Base-by-base conservation (phyloP, 2,797 vertebrate genomes). In the Tokudaia muenninki region DNA sequence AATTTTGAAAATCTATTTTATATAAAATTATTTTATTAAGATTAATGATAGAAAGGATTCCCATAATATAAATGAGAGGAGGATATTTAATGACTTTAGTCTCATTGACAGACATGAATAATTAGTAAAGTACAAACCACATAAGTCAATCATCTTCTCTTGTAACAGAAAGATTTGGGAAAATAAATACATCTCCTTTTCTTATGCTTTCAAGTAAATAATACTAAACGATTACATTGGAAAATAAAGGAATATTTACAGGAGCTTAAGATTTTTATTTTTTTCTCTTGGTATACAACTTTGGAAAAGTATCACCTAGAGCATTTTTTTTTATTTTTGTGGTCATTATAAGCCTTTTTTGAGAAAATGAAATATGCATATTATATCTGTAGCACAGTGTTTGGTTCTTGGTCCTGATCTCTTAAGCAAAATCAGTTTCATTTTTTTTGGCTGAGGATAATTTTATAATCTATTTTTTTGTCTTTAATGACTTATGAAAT, bases 401-500 rank as follows among this genome's bases (percentile, higher is more conserved):
- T 41, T 12, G 91, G 50, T 80, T 94, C n/a, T 26, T 90, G 16
- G 65, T 11, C 9, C 22, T 41, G 67, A 81, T 31, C 50, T 44
- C 11, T 63, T 93, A 82, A 89, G 16, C 26, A 79, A 95, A 86
- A 81, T 57, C 1, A 34, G 16, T 91, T 93, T 87, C 90, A 6
- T n/a, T 67, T 84, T 90, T 77, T 91, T 87, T 91, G 50, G 72
- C 77, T 7, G 0, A 21, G 17, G n/a, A 79, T 91, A 92, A 87
- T 78, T 24, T 87, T 77, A 17, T 19, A 74, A 77, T 82, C 83
- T 0, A 52, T 10, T 13, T 13, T 52, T 52, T 52, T 52, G 12
- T 81, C 90, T 95, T 86, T 74, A 93, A n/a, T 74, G 26, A 55
- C 41, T 74, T 1, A 72, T 94, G 34, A 55, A 97, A 91, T 87